Evolutionary conservation across 2,113 vertebrate genomes (phyloP), one percentile per base, ranked within the genome.

Genomic region (Anseranas semipalmata): DNA sequence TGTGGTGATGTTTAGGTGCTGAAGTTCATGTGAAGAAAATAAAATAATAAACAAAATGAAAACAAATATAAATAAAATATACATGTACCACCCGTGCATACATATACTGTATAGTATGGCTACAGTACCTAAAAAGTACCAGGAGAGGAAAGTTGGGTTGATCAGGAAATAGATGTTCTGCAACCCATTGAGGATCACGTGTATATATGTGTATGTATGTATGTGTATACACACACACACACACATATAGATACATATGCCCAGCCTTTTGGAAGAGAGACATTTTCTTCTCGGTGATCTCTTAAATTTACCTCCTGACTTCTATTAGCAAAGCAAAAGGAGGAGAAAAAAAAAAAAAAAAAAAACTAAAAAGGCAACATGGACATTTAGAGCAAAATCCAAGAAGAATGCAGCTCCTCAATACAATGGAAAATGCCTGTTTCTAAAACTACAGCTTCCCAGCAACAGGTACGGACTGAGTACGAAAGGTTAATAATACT

Each of bases 171-270:
- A 85, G 48, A 48, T 20, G 48, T 28, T 59, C 22, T 81, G 50
- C 25, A 25, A 45, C 5, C 6, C 17, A 55, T 41, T 10, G 62
- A 39, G 37, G 37, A 91, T 53, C 18, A 11, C 15, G 71, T 55
- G 30, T 7, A 79, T 2, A 25, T 0, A 18, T 3, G 48, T 6
- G 91, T 5, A 83, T 4, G 59, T 0, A 50, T 5, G 20, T 8
- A 35, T 14, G 27, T 12, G 27, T 24, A 27, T 15, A 37, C 32
- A 46, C 12, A 45, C 5, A 41, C 14, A 19, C 5, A 56, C 15
- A 46, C 18, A 53, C 2, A 77, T 0, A 46, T 1, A 85, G 7
- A 72, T 11, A 68, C 14, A 32, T 43, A 50, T 4, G 37, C 56
- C 86, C 68, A 76, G 58, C 35, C 21, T 53, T 81, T 62, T 70